A percentile compares a stretch with the other conserved stretches of the same genome.
These are phyloP conservation scores for Archivesica marissinica DNA, from an alignment of 1,140 invertebrate genomes.

Conservation along the genomic window DNA sequence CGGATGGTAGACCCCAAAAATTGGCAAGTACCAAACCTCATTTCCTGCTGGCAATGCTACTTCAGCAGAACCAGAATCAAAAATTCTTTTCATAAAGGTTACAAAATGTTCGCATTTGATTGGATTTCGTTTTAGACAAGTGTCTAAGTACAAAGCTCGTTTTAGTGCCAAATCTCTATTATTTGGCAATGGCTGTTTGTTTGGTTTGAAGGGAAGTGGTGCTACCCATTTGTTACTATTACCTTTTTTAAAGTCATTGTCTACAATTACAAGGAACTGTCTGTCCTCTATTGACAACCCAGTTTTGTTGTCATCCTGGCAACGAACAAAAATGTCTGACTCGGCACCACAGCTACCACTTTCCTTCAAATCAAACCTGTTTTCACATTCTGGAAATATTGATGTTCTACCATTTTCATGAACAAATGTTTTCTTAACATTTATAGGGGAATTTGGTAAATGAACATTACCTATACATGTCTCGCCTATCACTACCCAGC, in stretches of 20 bases:
- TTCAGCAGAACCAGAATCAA: conserved; percentile 17
- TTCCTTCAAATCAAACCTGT: conserved; percentile 36
- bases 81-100: conserved; percentile 35
- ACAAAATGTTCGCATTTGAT: conserved; percentile 17
- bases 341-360: neutral
- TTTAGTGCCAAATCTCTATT: conserved; percentile 17
- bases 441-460: conserved; percentile 21
- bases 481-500: conserved; percentile 59
- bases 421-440: conserved; percentile 52
- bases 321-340: conserved; percentile 22
- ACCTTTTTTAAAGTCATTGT: conserved; percentile 1
- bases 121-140: conserved; percentile 17
- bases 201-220: conserved; percentile 25
- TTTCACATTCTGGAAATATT: conserved; percentile 44
- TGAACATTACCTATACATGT: conserved; percentile 61
- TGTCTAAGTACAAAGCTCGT: conserved; percentile 1
- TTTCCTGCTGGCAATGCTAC: neutral
- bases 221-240: conserved; percentile 5
- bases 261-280: conserved; percentile 23
- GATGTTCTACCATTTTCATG: conserved; percentile 42
- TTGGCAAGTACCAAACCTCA: conserved; percentile 35
- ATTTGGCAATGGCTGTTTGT: neutral
- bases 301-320: conserved; percentile 6
- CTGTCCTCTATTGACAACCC: conserved; percentile 40
- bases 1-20: conserved; percentile 52